phyloP scores from a whole-genome alignment of 2,113 vertebrate species.

The Grammomys surdaster region DNA sequence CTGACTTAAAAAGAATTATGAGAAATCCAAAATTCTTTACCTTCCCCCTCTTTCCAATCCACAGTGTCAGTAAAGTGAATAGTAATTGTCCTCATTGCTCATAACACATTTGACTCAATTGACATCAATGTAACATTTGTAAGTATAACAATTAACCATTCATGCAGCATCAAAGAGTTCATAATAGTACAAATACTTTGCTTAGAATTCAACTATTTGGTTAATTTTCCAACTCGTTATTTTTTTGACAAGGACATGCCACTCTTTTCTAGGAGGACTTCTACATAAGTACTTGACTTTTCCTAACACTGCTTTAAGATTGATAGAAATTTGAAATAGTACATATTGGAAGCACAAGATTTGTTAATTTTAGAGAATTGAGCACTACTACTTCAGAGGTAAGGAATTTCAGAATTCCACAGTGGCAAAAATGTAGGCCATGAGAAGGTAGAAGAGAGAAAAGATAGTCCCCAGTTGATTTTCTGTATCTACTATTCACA shows the following conservation, averaged over 20 bases:
- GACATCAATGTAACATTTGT: neutral
- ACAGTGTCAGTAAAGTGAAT: neutral
- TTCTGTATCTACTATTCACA: neutral
- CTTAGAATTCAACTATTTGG: neutral
- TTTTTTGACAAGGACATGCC: neutral
- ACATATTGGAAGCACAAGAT: neutral
- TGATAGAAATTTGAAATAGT: neutral
- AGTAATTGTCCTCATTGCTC: neutral
- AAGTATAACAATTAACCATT: neutral
- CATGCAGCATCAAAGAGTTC: neutral
- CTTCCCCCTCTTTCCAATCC: neutral
- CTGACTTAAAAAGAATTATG: neutral
- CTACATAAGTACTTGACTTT: neutral
- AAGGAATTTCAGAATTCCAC: neutral
- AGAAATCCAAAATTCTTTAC: neutral
- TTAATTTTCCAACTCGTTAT: neutral
- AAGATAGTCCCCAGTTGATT: too few relatives aligned
- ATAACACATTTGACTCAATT: neutral
- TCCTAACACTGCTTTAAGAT: neutral
- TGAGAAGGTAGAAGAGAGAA: rapidly evolving
- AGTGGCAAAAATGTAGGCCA: neutral
- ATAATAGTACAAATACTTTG: neutral
- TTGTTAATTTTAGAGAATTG: neutral
- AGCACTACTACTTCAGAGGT: neutral
- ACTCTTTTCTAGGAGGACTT: neutral